Conservation (phyloP, 2,113 vertebrate genomes). For the Emydura subglobosa region DNA sequence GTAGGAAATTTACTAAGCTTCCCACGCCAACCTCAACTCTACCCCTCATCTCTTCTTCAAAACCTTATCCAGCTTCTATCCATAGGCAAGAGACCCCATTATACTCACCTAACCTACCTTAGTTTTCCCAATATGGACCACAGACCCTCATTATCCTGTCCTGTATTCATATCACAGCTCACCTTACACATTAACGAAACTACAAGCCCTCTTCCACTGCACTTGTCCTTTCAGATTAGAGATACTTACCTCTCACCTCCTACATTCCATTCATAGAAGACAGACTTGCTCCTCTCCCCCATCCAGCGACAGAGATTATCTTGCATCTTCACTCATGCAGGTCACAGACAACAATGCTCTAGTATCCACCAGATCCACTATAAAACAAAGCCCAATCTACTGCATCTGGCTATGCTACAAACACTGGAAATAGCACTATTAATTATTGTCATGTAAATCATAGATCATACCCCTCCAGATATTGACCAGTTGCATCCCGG, state of each 20-base stretch:
- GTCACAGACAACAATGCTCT: background rate
- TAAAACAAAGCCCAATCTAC: background rate
- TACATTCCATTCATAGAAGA: background rate
- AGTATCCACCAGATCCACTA: background rate
- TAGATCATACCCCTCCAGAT: background rate
- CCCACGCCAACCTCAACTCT: background rate
- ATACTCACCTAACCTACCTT: rapidly evolving
- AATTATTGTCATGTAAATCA: background rate
- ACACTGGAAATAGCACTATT: background rate
- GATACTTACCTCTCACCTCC: background rate
- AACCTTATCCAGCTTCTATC: background rate
- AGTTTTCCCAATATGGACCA: background rate
- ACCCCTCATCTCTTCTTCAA: background rate
- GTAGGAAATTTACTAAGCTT: background rate
- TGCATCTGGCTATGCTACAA: background rate
- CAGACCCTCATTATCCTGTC: background rate
- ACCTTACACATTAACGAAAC: background rate
- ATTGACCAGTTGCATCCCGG: background rate
- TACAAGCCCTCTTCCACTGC: background rate
- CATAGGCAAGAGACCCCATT: background rate
- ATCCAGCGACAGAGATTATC: background rate
- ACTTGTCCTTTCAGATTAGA: background rate
- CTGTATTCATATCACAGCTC: rapidly evolving
- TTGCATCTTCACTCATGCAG: background rate
- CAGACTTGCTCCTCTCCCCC: background rate